A percentile compares a stretch with the other conserved stretches of the same genome.
Evolutionary conservation across 2,888 invertebrate species (phyloP).

Genomic region (Euplagia quadripunctaria): DNA sequence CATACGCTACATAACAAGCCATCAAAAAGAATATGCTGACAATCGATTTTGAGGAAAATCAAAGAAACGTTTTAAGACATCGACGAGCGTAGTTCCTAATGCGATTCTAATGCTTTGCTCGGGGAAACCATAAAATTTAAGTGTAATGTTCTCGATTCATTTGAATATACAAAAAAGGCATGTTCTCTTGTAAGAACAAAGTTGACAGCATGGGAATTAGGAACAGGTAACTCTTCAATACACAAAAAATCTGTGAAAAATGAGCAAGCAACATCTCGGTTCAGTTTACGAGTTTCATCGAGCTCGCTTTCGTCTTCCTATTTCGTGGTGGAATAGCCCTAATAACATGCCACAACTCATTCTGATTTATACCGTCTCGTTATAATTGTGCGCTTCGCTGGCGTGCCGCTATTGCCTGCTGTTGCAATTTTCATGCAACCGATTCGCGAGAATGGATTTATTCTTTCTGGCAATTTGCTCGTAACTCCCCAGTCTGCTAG

Average conservation of each 20-base stretch:
- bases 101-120: constrained; percentile 58
- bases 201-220: constrained; percentile 51
- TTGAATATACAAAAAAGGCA: constrained; percentile 52
- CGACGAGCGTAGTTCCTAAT: constrained; percentile 44
- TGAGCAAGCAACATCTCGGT: constrained; percentile 57
- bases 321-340: constrained; percentile 82
- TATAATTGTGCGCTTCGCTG: constrained; percentile 86
- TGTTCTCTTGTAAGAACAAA: constrained; percentile 41
- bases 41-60: constrained; percentile 48
- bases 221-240: constrained; percentile 46
- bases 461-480: constrained; percentile 82
- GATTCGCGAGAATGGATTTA: constrained; percentile 82
- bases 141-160: constrained; percentile 57
- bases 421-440: constrained; percentile 86
- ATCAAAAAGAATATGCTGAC: constrained; percentile 52
- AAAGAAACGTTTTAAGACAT: constrained; percentile 48
- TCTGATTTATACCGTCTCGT: constrained; percentile 87
- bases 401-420: constrained; percentile 79
- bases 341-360: constrained; percentile 87
- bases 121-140: constrained; percentile 58
- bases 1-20: constrained; percentile 40
- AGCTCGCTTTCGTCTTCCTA: constrained; percentile 76
- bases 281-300: constrained; percentile 75
- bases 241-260: constrained; percentile 63
- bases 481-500: constrained; percentile 69